Evolutionary conservation across 2,113 vertebrate genomes (phyloP).

Genomic region (Ovis aries): DNA sequence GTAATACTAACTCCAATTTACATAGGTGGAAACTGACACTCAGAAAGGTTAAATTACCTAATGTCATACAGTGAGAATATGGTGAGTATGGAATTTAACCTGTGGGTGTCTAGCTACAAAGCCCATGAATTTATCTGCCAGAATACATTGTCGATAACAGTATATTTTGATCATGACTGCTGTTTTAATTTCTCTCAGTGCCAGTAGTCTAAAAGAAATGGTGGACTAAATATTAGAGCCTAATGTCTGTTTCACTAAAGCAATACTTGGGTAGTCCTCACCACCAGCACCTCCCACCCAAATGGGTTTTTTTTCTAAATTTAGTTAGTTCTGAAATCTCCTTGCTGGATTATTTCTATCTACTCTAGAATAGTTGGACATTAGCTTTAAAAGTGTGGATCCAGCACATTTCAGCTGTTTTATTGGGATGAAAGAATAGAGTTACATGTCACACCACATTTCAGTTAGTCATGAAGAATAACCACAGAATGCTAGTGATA

Average conservation of each 20-base stretch:
- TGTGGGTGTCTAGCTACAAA: background rate
- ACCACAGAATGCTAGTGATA: background rate
- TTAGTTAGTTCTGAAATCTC: background rate
- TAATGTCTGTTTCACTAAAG: background rate
- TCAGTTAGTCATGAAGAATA: background rate
- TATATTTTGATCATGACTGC: background rate
- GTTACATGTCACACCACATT: background rate
- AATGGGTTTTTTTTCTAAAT: background rate
- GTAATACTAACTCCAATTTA: background rate
- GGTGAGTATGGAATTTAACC: background rate
- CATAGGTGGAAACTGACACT: background rate
- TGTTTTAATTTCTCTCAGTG: background rate
- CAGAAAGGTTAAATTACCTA: background rate
- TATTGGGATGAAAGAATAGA: background rate
- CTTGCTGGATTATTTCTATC: background rate
- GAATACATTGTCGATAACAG: background rate
- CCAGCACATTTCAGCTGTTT: background rate
- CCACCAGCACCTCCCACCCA: background rate
- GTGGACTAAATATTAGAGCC: background rate
- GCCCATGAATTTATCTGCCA: background rate
- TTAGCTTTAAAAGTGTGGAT: background rate
- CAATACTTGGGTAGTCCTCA: background rate
- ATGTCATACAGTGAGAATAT: background rate
- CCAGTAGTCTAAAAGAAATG: background rate
- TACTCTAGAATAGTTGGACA: background rate